Conservation (phyloP, 2,888 invertebrate species). For the Steinernema hermaphroditum region DNA sequence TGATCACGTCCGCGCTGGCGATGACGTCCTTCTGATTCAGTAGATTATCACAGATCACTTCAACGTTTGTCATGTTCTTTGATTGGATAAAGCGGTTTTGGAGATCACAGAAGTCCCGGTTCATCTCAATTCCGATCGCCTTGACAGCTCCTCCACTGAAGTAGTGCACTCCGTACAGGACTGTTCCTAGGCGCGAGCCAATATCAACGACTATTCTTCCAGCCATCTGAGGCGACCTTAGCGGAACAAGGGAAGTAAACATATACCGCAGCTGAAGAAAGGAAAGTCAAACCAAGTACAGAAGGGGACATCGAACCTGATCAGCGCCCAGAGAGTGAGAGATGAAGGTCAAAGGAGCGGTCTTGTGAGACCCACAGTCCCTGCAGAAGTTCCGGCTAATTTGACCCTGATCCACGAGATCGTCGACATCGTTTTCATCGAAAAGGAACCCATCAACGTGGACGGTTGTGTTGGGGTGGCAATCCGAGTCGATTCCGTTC, state of each 20-base stretch:
- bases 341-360: constrained; percentile 68
- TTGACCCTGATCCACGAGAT: constrained; percentile 70
- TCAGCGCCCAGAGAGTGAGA: constrained; percentile 53
- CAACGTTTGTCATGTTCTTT: constrained; percentile 67
- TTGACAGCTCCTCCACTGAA: constrained; percentile 59
- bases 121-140: constrained; percentile 77
- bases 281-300: constrained; percentile 22
- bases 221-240: constrained; percentile 68
- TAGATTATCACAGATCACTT: constrained; percentile 72
- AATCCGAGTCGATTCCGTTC: constrained; percentile 35
- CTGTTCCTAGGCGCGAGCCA: constrained; percentile 76
- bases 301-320: constrained; percentile 36
- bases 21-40: constrained; percentile 71
- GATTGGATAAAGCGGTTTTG: constrained; percentile 73
- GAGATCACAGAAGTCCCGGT: constrained; percentile 74
- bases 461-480: constrained; percentile 48
- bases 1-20: constrained; percentile 72
- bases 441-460: constrained; percentile 78
- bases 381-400: constrained; percentile 70
- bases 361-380: constrained; percentile 71
- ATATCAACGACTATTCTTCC: constrained; percentile 74
- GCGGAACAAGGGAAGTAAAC: constrained; percentile 73
- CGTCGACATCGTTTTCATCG: constrained; percentile 74
- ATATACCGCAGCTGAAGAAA: constrained; percentile 69
- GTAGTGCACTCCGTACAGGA: constrained; percentile 72